Base-by-base conservation (phyloP, 2,888 invertebrate species). In the Lepidocyrtinus sp. region DNA sequence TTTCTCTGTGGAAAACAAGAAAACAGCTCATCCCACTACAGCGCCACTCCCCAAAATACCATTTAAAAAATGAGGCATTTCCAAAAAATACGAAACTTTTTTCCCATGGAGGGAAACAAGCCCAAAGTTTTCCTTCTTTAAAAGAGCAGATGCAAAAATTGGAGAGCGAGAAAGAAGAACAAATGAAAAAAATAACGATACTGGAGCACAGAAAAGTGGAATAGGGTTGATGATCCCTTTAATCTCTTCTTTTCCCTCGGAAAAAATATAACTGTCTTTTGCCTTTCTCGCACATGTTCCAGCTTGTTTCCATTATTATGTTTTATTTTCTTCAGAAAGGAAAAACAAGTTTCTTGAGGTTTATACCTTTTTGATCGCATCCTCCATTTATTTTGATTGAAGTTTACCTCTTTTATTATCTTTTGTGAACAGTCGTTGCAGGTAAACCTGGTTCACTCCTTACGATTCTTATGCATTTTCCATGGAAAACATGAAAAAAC, bases 201-300 rank as follows among this genome's bases (percentile, higher is more conserved):
- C 50, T 21, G 24, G 59, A 25, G 27, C 65, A 45, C 62, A 61
- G 21, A 12, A 25, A 22, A 21, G 22, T 24, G 7, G 71, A 36
- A 25, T 26, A 45, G 55, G 64, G 45, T 61, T 46, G 45, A 19
- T 77, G 67, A 72, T 72, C 72, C 67, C 72, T 77, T 72, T 77
- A 77, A 77, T 77, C 77, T 61, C 61, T 65, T 46, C 64, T 46
- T 67, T 67, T 25, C 67, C 59, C 25, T 64, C 17, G 45, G 15
- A 68, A 68, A 24, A 24, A 59, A 21, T 19, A 24, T 46, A 77
- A 71, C 55, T 65, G 59, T 69, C 65, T 68, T 63, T 73, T 17
- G 17, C n/a, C 45, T 62, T 71, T 72, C 50, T 50, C 59, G 22
- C 22, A 59, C 45, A 46, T 63, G 63, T 62, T 12, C 9, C 22